phyloP scores from a whole-genome alignment of 1,140 invertebrate genomes.

The Venustaconcha ellipsiformis region DNA sequence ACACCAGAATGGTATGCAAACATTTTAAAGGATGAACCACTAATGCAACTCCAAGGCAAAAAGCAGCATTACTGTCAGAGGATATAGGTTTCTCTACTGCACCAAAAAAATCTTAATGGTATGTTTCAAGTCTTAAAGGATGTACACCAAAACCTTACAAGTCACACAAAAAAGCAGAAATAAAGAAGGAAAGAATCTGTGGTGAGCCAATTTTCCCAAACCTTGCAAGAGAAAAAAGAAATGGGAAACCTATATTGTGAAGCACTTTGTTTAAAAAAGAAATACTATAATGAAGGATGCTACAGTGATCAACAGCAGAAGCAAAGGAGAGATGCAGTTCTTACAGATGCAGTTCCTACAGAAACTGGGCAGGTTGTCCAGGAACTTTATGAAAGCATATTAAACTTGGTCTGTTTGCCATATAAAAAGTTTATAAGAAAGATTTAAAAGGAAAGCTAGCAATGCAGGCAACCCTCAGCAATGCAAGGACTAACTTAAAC shows the following conservation, averaged over 20 bases:
- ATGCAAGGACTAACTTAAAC: slow-evolving; percentile 7
- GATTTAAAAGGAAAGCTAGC: not conserved
- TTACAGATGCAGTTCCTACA: slow-evolving; percentile 3
- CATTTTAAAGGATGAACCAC: not conserved
- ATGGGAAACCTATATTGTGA: not conserved
- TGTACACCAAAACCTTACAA: not conserved
- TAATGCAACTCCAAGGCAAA: not conserved
- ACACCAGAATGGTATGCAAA: not conserved
- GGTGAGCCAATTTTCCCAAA: not conserved
- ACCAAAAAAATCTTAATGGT: not conserved
- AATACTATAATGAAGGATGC: slow-evolving; percentile 8
- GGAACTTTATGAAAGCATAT: slow-evolving; percentile 8
- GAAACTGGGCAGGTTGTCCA: slow-evolving; percentile 6
- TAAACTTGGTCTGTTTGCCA: slow-evolving; percentile 12
- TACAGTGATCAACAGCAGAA: slow-evolving; percentile 8
- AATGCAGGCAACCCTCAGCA: not conserved
- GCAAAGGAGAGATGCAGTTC: slow-evolving; percentile 24
- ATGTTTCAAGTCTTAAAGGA: slow-evolving; percentile 4
- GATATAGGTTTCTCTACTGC: not conserved
- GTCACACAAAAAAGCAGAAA: not conserved
- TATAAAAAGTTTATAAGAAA: slow-evolving; percentile 15
- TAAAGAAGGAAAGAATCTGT: slow-evolving; percentile 7
- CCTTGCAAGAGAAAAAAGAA: slow-evolving; percentile 14
- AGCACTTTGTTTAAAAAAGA: slow-evolving; percentile 1
- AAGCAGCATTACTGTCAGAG: not conserved